Conservation (phyloP, 1,140 invertebrate genomes). For the Rhagoletis zephyria region DNA sequence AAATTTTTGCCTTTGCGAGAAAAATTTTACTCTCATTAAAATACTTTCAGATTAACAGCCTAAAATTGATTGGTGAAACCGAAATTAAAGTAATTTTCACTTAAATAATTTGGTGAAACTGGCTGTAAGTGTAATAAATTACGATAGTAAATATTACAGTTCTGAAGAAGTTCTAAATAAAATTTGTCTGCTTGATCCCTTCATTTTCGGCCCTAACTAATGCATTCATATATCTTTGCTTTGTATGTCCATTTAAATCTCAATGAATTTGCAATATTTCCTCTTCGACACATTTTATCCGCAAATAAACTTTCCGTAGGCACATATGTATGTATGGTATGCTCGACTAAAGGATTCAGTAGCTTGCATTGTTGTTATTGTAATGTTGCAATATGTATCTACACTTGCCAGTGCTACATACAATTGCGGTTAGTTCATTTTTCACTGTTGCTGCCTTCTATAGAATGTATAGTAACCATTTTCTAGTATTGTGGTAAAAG, state of each 20-base stretch:
- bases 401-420: neutral
- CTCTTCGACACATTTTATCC: neutral
- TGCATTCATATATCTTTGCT: too few species aligned
- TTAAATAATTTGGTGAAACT: too few species aligned
- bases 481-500: slow-evolving; percentile 10
- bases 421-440: slow-evolving; percentile 16
- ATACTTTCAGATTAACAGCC: too few species aligned
- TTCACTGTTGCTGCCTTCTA: neutral
- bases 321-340: neutral
- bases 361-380: neutral
- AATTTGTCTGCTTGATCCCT: too few species aligned
- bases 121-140: too few species aligned
- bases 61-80: too few species aligned
- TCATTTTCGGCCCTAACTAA: too few species aligned
- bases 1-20: too few species aligned
- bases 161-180: too few species aligned
- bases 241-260: neutral
- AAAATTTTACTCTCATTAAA: too few species aligned
- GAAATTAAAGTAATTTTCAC: too few species aligned
- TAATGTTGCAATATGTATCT: neutral
- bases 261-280: neutral
- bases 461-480: neutral
- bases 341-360: neutral
- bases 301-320: neutral
- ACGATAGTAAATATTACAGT: too few species aligned